phyloP scores from a whole-genome alignment of 2,888 invertebrate species.

The Trisateles emortualis region DNA sequence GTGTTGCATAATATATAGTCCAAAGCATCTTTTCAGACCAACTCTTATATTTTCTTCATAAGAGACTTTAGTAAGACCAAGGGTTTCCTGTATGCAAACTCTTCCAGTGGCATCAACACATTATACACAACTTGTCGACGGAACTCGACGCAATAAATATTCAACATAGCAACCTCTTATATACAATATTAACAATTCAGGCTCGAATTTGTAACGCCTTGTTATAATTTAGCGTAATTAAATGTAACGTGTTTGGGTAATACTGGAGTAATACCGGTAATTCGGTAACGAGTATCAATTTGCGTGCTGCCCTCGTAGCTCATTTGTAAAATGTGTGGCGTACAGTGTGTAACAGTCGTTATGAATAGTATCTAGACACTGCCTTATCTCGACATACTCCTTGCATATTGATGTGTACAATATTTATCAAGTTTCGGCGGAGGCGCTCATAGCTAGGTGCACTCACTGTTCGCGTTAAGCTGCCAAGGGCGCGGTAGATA shows the following conservation, averaged over 20 bases:
- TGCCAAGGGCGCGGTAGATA: too few species aligned
- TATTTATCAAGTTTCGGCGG: slow-evolving; percentile 3
- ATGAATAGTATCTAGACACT: slow-evolving; percentile 27
- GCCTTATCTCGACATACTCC: slow-evolving; percentile 28
- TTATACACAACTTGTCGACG: slow-evolving; percentile 9
- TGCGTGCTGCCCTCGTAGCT: slow-evolving; percentile 46
- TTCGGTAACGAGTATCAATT: slow-evolving; percentile 46
- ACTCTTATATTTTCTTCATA: neutral
- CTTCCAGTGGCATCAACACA: neutral
- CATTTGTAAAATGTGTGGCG: slow-evolving; percentile 48
- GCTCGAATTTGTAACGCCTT: slow-evolving; percentile 35
- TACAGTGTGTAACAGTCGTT: slow-evolving; percentile 27
- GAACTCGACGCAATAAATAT: slow-evolving; percentile 41
- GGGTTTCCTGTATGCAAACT: neutral
- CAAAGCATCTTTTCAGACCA: neutral
- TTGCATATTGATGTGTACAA: slow-evolving; percentile 42
- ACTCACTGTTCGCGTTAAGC: too few species aligned
- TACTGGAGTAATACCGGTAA: slow-evolving; percentile 31
- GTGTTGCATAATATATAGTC: too few species aligned
- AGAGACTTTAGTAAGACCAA: neutral
- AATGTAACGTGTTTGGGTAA: slow-evolving; percentile 46
- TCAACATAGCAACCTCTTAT: slow-evolving; percentile 37
- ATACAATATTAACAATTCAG: slow-evolving; percentile 49
- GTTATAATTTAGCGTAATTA: slow-evolving; percentile 50
- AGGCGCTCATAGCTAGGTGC: too few species aligned